phyloP scores from a whole-genome alignment of 1,140 invertebrate species.

The Macrosteles quadrilineatus region DNA sequence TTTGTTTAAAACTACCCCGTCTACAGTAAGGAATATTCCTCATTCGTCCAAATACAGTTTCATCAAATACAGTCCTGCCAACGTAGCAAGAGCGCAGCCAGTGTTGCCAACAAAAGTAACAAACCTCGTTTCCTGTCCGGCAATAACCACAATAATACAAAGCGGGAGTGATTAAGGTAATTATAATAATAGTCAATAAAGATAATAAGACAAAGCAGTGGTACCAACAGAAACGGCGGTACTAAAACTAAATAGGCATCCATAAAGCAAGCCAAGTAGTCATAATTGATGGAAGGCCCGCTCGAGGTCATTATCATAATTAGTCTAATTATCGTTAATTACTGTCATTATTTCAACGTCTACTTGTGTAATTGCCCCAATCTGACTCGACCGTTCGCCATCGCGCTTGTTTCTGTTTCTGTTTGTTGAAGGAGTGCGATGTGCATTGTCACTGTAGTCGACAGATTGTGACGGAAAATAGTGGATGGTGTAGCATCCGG shows the following conservation, averaged over 20 bases:
- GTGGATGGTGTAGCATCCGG: too few relatives aligned
- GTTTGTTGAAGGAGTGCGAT: not conserved
- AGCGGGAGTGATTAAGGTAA: slow-evolving; percentile 19
- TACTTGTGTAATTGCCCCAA: slow-evolving; percentile 41
- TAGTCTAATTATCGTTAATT: slow-evolving; percentile 43
- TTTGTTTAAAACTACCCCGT: too few relatives aligned
- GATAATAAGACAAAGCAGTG: slow-evolving; percentile 25
- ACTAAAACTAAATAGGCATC: slow-evolving; percentile 21
- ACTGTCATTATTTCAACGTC: slow-evolving; percentile 41
- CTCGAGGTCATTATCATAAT: slow-evolving; percentile 40
- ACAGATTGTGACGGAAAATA: too few relatives aligned
- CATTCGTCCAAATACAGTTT: too few relatives aligned
- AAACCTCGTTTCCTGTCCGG: slow-evolving; percentile 12
- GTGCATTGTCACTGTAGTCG: too few relatives aligned
- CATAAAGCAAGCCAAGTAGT: slow-evolving; percentile 18
- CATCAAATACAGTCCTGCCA: too few relatives aligned
- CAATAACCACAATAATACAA: not conserved
- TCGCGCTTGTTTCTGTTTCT: not conserved
- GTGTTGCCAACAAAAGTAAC: slow-evolving; percentile 8
- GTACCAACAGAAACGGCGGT: slow-evolving; percentile 11
- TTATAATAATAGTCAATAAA: slow-evolving; percentile 27
- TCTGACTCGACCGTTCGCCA: slow-evolving; percentile 25
- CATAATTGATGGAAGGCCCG: slow-evolving; percentile 33
- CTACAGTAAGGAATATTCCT: too few relatives aligned
- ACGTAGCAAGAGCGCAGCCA: too few relatives aligned